Conservation (phyloP, 2,888 invertebrate species). For the Drosophila fungiperda region DNA sequence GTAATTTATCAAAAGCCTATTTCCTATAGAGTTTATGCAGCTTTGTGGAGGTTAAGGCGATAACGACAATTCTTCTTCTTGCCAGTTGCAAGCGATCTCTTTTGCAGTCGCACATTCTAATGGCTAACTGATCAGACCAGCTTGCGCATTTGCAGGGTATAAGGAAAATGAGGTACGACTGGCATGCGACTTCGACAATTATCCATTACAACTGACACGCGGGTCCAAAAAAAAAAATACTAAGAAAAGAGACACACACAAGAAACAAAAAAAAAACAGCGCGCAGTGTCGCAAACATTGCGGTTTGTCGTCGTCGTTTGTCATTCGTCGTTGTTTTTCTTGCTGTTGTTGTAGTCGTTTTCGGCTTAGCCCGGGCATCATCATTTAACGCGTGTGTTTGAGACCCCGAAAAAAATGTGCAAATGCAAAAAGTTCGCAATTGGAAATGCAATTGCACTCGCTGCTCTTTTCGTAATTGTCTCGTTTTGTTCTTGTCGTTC, state of each 20-base stretch:
- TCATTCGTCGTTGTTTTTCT: constrained; percentile 5
- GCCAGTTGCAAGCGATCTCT: background rate
- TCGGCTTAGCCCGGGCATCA: constrained; percentile 45
- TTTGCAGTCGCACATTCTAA: background rate
- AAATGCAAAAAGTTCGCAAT: constrained; percentile 46
- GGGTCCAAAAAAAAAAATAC: constrained; percentile 40
- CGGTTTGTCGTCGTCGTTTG: constrained; percentile 29
- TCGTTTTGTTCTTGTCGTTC: constrained; percentile 70
- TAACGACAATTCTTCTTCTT: background rate
- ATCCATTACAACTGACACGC: constrained; percentile 78
- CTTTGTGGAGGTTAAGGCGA: background rate
- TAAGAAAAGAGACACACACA: constrained; percentile 10
- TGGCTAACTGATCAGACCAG: background rate
- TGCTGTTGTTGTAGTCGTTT: constrained; percentile 15
- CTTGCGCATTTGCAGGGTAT: constrained; percentile 32
- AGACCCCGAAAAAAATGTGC: constrained; percentile 23
- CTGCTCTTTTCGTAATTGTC: constrained; percentile 79
- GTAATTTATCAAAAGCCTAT: background rate
- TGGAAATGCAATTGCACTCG: constrained; percentile 76
- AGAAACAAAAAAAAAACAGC: constrained; percentile 24
- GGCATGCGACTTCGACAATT: constrained; percentile 79
- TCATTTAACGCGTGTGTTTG: constrained; percentile 67
- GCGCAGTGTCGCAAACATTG: constrained; percentile 44
- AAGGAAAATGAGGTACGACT: constrained; percentile 54
- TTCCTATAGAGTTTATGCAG: background rate